Base-by-base conservation (phyloP, 2,113 vertebrate genomes). In the Colistium nudipinnis region DNA sequence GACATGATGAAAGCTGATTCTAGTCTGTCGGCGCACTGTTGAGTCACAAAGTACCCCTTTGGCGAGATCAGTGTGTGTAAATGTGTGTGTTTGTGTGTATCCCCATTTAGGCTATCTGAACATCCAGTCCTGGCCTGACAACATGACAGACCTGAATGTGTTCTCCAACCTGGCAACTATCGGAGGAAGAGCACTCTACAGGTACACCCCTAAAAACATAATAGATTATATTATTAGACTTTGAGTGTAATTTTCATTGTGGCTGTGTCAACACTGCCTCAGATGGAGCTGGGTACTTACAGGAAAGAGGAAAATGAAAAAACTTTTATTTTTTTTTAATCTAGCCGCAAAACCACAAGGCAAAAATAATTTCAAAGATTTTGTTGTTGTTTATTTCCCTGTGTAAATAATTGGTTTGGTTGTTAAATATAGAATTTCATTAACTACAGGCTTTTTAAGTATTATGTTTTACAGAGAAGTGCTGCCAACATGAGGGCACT, bases 41-140 rank as follows among this genome's bases (percentile, higher is more conserved):
- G 78, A 75, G 64, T 77, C 59, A 71, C 79, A 78, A 76, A 9
- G 2, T n/a, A 9, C 45, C 20, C 24, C 13, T 72, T n/a, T 6
- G 73, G 9, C 71, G 11, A 74, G 53, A 7, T 74, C 6, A 77
- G 53, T 70, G 4, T 62, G 33, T 61, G 9, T 59, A 57, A 74
- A 25, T 77, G 38, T 71, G 19, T 74, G 20, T 78, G 27, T 87
- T 16, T 63, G 28, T 75, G 2, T 59, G 14, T 67, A 38, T 63
- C 41, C 62, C 41, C 80, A 45, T 82, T 43, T 81, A 99, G 98
- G 98, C 38, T 98, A 93, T 83, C 87, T 99, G 81, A 99, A 98
- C 84, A 98, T 99, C 85, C 98, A 99, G 62, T 99, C 97, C 0
- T 99, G 98, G 98, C 98, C 97, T 30, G 94, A 96, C 88, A 99